These are phyloP conservation scores for Onychomys leucogaster DNA, from an alignment of 2,797 vertebrate genomes.

Conservation along the genomic window DNA sequence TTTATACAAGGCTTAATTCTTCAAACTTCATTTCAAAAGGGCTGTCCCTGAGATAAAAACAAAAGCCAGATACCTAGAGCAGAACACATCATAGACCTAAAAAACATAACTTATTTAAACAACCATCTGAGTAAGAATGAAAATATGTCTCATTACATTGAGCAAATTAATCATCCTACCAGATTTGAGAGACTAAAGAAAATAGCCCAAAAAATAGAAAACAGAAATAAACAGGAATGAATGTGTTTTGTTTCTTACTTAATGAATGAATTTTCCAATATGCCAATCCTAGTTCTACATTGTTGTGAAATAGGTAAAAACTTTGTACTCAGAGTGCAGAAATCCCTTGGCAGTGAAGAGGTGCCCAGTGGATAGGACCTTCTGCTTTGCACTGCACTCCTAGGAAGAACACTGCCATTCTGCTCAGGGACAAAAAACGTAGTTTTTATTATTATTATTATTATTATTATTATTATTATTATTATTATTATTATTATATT, in stretches of 20 bases:
- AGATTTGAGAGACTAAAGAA: background rate
- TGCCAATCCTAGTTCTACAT: background rate
- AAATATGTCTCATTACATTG: background rate
- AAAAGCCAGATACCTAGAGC: accelerated
- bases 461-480: too few relatives aligned
- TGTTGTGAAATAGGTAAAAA: background rate
- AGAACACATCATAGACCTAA: too few relatives aligned
- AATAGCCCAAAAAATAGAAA: background rate
- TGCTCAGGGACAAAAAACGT: background rate
- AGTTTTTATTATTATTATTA: too few relatives aligned
- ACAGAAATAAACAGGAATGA: background rate
- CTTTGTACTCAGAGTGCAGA: background rate
- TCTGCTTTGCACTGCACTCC: background rate
- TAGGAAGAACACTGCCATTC: background rate
- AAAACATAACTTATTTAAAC: background rate
- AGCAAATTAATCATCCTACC: background rate
- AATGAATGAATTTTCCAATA: background rate
- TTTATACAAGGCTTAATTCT: background rate
- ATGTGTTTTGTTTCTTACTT: too few relatives aligned
- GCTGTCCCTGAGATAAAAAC: background rate
- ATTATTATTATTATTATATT: too few relatives aligned
- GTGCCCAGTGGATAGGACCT: accelerated
- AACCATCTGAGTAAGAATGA: background rate
- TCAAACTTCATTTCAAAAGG: background rate
- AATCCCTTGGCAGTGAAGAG: background rate